Evolutionary conservation across 2,797 vertebrate species (phyloP).

Genomic region (Pseudochaenichthys georgianus): DNA sequence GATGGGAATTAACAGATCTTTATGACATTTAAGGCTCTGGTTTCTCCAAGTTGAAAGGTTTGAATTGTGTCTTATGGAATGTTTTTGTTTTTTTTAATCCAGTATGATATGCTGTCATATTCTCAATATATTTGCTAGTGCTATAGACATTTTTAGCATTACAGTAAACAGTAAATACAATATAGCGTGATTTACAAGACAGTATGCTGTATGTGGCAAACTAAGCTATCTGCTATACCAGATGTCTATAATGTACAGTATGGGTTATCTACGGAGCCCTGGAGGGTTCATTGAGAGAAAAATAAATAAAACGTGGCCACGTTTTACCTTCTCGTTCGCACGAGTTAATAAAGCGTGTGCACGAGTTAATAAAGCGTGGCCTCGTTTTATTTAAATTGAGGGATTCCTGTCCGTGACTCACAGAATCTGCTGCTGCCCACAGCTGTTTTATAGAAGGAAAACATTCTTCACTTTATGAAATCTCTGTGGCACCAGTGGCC

Average conservation of each 20-base stretch:
- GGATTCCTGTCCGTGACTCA: no score
- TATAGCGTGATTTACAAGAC: slow-evolving; percentile 21
- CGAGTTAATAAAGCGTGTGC: no score
- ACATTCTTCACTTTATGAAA: no score
- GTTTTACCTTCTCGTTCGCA: no score
- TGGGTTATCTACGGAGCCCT: neutral
- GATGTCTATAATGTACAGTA: slow-evolving; percentile 10
- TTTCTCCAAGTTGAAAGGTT: slow-evolving; percentile 14
- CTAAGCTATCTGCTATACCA: slow-evolving; percentile 7
- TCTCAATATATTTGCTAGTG: slow-evolving; percentile 24
- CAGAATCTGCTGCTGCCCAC: no score
- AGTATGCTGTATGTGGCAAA: neutral
- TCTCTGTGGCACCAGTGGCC: no score
- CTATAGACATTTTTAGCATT: slow-evolving; percentile 42
- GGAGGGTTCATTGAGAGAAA: no score
- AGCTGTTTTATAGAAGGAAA: no score
- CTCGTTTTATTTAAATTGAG: no score
- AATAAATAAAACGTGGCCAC: no score
- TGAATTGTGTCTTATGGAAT: slow-evolving; percentile 20
- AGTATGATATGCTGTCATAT: slow-evolving; percentile 16
- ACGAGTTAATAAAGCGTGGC: no score
- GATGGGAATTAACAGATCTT: neutral
- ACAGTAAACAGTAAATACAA: slow-evolving; percentile 14
- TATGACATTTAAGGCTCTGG: neutral
- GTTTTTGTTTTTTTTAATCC: slow-evolving; percentile 35